These are phyloP conservation scores for Leptopilina syphax DNA, from an alignment of 2,888 invertebrate genomes.

Conservation along the genomic window DNA sequence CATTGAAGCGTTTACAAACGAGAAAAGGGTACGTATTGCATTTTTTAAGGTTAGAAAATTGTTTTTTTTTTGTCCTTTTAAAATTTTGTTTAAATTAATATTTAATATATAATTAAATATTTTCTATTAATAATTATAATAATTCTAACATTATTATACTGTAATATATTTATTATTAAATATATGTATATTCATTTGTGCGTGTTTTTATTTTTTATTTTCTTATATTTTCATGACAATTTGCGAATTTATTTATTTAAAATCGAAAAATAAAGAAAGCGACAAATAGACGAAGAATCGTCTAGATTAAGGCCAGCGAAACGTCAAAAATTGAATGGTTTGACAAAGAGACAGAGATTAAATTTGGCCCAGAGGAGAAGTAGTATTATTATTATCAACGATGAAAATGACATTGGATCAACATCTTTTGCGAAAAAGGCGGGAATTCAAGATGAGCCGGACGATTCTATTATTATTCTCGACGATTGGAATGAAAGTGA, in stretches of 20 bases:
- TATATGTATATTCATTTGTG: neutral
- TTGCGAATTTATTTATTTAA: too few relatives aligned
- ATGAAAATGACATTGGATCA: constrained; percentile 13
- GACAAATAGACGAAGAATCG: constrained; percentile 1
- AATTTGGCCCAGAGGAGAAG: neutral
- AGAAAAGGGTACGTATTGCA: neutral
- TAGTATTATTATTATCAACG: constrained; percentile 20
- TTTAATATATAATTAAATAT: too few relatives aligned
- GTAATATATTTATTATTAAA: too few relatives aligned
- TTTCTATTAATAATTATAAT: too few relatives aligned
- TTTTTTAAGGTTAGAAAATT: neutral
- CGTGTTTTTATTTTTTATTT: neutral
- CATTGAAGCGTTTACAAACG: neutral
- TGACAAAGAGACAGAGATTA: neutral
- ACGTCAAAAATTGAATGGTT: neutral
- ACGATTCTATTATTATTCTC: constrained; percentile 29
- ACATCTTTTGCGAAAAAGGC: neutral
- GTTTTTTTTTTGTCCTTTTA: neutral
- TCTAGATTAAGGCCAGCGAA: neutral
- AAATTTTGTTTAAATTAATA: too few relatives aligned
- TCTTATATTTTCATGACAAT: too few relatives aligned
- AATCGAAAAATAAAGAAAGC: neutral
- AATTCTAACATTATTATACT: too few relatives aligned
- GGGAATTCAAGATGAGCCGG: neutral
- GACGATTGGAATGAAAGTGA: constrained; percentile 16